phyloP scores from a whole-genome alignment of 2,888 invertebrate species.

The Pimpla rufipes region DNA sequence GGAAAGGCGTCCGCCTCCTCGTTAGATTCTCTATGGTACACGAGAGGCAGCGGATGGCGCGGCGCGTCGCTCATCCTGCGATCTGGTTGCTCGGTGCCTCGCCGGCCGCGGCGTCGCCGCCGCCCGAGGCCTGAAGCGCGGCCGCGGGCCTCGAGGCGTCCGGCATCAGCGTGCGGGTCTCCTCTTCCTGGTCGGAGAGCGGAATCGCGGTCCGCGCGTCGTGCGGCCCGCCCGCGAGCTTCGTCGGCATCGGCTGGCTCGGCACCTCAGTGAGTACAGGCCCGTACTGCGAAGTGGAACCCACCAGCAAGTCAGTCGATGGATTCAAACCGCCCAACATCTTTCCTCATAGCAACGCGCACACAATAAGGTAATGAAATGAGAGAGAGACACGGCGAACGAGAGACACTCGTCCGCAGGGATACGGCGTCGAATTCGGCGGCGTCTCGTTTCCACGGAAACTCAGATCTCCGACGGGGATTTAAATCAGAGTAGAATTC shows the following conservation, averaged over 20 bases:
- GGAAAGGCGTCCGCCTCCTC: conserved; percentile 18
- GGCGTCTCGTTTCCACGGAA: too few species aligned
- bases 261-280: conserved; percentile 85
- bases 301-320: conserved; percentile 86
- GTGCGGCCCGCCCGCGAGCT: conserved; percentile 73
- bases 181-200: conserved; percentile 84
- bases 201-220: conserved; percentile 77
- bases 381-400: conserved; percentile 56
- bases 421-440: neutral
- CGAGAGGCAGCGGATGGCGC: conserved; percentile 6
- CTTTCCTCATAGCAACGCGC: conserved; percentile 84
- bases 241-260: conserved; percentile 82
- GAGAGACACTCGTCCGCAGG: neutral
- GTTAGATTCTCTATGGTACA: conserved; percentile 39
- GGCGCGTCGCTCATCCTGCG: conserved; percentile 74
- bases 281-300: conserved; percentile 86
- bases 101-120: conserved; percentile 71
- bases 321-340: conserved; percentile 86
- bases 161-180: conserved; percentile 83
- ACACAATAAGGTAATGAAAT: conserved; percentile 80
- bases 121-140: conserved; percentile 53
- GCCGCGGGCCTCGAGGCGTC: conserved; percentile 74
- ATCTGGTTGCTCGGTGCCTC: conserved; percentile 73
- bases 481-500: too few species aligned
- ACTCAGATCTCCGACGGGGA: too few species aligned